Base-by-base conservation (phyloP, 2,113 vertebrate genomes). In the Falcunculus frontatus region DNA sequence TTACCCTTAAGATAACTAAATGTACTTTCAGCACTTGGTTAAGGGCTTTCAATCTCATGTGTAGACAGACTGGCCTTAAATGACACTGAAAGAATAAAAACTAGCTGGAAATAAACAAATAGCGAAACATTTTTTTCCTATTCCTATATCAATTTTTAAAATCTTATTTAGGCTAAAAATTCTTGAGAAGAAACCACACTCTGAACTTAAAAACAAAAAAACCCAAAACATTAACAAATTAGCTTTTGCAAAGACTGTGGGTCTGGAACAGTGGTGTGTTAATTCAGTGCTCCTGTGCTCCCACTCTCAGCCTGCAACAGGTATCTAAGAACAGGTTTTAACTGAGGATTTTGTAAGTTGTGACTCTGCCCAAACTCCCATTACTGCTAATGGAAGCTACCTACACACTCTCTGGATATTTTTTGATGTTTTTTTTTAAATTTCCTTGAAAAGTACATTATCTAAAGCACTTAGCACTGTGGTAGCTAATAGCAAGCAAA, bases 361-460 rank as follows among this genome's bases (percentile, higher is more conserved):
- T 1, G 4, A 93, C 86, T 91, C 60, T 70, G 72, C 55, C 73
- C 87, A 86, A 96, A 95, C 41, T 94, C 67, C 89, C 84, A 96
- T 96, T 95, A 97, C 84, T 96, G 94, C 41, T 96, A 94, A 96
- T 94, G 95, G 79, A 95, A 96, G 69, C 80, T 97, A 85, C 86
- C 87, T 80, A 89, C 82, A 77, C 37, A 46, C 70, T 89, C 56
- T 29, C 52, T 46, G 62, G 29, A 16, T 56, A 42, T 29, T 73
- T 75, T 73, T 52, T 44, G 9, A 17, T 33, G 3, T 3, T 25
- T 47, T 55, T 81, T 62, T n/a, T 14, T 53, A 56, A 10, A 62
- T 83, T 93, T 96, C 39, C 59, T 85, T 64, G 29, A 90, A 94
- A 96, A 90, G 50, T 59, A 88, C 85, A 93, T 96, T 96, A 84